Evolutionary conservation across 2,888 invertebrate species (phyloP).

Genomic region (Cataglyphis cursor): DNA sequence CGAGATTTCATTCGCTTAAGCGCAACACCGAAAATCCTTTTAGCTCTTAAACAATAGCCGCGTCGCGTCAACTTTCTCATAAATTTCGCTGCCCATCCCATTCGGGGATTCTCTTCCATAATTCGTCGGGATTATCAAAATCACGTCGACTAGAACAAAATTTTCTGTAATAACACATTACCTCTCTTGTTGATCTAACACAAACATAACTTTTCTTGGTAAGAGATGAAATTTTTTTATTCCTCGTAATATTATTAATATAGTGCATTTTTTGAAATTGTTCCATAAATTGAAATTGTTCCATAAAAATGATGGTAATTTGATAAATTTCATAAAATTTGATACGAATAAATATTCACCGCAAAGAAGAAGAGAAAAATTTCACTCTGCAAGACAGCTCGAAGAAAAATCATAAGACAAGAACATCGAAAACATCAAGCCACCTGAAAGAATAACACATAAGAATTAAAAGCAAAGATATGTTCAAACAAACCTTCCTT

Average conservation of each 20-base stretch:
- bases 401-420: background rate
- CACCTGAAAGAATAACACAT: background rate
- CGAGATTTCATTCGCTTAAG: conserved; percentile 9
- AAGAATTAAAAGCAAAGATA: background rate
- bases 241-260: background rate
- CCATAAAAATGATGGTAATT: background rate
- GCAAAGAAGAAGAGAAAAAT: background rate
- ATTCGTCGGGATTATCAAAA: conserved; percentile 14
- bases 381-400: background rate
- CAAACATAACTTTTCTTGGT: background rate
- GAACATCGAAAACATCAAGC: background rate
- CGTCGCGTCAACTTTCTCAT: conserved; percentile 33
- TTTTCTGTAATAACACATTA: background rate
- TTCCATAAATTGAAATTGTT: background rate
- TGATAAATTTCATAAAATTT: background rate
- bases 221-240: background rate
- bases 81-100: conserved; percentile 1
- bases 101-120: background rate
- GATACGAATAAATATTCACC: background rate
- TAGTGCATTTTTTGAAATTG: background rate
- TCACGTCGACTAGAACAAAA: background rate
- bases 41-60: conserved; percentile 34
- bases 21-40: conserved; percentile 7
- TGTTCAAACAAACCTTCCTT: background rate
- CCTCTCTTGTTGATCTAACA: background rate